Evolutionary conservation across 1,140 invertebrate genomes (phyloP), one percentile per base, ranked within the genome.

Genomic region (Cylas formicarius): DNA sequence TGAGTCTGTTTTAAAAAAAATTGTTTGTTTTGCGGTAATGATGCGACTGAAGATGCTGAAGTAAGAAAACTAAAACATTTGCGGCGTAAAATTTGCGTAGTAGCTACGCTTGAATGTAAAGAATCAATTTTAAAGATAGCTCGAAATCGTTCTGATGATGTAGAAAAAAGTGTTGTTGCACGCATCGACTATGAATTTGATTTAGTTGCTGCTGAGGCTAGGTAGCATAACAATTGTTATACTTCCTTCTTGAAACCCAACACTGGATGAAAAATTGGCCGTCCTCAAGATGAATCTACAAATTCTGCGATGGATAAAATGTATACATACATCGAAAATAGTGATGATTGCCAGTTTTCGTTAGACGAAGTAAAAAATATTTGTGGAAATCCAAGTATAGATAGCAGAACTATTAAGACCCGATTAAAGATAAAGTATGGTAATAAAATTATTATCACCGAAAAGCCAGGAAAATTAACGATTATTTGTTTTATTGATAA

Each of bases 151-250:
- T 34, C 27, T 31, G 57, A 61, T 62, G 50, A 22, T 48, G 10
- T 46, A 45, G 52, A 52, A 61, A 54, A 58, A 55, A 41, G 52
- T 52, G 48, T 62, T 54, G 4, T 54, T 52, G 34, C 47, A 37
- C 52, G 57, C 35, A 28, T 58, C 21, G 37, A 52, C 28, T 60
- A 46, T 49, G 53, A 58, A 54, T 48, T 43, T 55, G 56, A 62
- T 60, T 62, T 63, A 57, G 49, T 64, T 50, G 58, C 59, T 59
- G 45, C 54, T 52, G 53, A 62, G 47, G 57, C 57, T 44, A 60
- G 56, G 32, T 63, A 63, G 52, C 60, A 62, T 55, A 7, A 34
- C 14, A 43, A 53, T 51, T 65, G 58, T 43, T 60, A 50, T 50
- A 41, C 10, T 52, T 29, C 3, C 27, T 62, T 58, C 16, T 36